Base-by-base conservation (phyloP, 1,140 invertebrate species). In the Odontomachus brunneus region DNA sequence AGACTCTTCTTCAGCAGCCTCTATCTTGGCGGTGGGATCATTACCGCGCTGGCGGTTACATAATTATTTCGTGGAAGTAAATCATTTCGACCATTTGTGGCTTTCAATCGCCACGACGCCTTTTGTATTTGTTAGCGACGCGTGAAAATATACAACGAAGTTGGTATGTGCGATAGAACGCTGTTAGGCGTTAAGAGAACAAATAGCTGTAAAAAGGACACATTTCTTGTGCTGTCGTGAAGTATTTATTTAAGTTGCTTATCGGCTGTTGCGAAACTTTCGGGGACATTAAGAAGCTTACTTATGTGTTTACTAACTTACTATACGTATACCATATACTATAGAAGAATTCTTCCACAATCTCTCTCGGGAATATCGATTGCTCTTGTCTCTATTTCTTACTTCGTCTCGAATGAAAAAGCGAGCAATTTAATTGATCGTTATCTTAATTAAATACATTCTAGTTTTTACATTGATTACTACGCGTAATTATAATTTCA, bases 1-100 rank as follows among this genome's bases (percentile, higher is more conserved):
- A 71, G 65, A 17, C 38, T 44, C 38, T 44, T 44, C 17, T 69
- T 0, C 15, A 12, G n/a, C 11, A 14, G n/a, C n/a, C 38, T 44
- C 19, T 69, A 71, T 80, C 65, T 57, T 26, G 15, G 1, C 29
- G n/a, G n/a, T 2, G 33, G 11, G 19, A 80, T 69, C 26, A 22
- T 22, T 29, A 17, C 26, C 22, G 12, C 24, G 60, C 14, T 57
- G 22, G 49, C 49, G 19, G 65, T 78, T 78, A 69, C 22, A 57
- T 80, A 80, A 80, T 59, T 78, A 78, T 78, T 78, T 59, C 51
- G 66, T 57, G 65, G 65, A 71, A 71, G 22, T 24, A 71, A 78
- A 57, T 71, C 9, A 80, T 80, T 71, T 71, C 51, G 38, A 44
- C 22, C 14, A 14, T 19, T 66, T 53, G 65, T 14, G 51, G 65